phyloP scores from a whole-genome alignment of 2,797 vertebrate species.

The Gobio occitaniae region DNA sequence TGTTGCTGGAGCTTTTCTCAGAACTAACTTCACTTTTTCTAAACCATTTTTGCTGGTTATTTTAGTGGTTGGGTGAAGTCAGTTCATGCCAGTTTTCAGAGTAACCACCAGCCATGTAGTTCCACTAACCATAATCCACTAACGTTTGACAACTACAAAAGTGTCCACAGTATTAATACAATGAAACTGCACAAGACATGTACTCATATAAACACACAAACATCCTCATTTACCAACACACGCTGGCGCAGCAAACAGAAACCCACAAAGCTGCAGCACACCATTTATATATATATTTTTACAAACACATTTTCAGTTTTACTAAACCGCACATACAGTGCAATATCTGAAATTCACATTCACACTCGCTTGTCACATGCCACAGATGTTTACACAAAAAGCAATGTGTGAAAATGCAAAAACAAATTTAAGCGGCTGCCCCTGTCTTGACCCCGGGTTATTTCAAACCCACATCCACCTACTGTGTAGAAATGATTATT shows the following conservation, averaged over 20 bases:
- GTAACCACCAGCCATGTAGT: not conserved
- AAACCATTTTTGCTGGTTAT: not conserved
- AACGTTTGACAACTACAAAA: not conserved
- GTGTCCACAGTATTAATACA: not conserved
- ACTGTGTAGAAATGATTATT: no score
- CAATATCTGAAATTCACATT: constrained; percentile 1
- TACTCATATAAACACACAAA: constrained; percentile 21
- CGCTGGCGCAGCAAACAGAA: constrained; percentile 43
- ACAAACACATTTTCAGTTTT: constrained; percentile 8
- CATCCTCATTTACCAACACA: constrained; percentile 39
- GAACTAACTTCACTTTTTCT: not conserved
- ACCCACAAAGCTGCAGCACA: constrained; percentile 42
- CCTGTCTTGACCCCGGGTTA: not conserved
- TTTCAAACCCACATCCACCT: not conserved
- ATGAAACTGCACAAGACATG: not conserved
- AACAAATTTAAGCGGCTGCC: no score
- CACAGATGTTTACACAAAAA: not conserved
- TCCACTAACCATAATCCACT: not conserved
- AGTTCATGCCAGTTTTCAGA: not conserved
- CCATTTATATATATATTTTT: not conserved
- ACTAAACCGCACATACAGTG: not conserved
- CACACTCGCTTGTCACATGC: not conserved
- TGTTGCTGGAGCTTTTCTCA: no score
- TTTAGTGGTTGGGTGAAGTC: not conserved
- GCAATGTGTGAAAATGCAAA: not conserved